Base-by-base conservation (phyloP, 1,140 invertebrate genomes). In the Linepithema humile region DNA sequence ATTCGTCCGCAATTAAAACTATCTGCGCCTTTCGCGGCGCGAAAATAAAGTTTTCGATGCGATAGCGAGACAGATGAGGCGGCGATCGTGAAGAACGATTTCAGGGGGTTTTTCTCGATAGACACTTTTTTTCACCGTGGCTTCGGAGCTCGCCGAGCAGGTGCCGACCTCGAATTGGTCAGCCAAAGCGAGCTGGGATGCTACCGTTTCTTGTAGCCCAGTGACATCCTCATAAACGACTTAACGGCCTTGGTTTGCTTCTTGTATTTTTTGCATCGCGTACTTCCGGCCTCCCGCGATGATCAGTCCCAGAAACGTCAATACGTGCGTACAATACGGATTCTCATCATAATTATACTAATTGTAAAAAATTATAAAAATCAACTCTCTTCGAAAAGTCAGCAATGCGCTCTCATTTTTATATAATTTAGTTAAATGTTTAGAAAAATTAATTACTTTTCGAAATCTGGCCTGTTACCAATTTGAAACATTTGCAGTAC, bases 181-280 rank as follows among this genome's bases (percentile, higher is more conserved):
- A 15, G 57, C 55, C 55, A n/a, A 60, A 5, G 40, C 45, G 7
- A 73, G 35, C 35, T 15, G 23, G 53, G 35, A 57, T 20, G 35
- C 72, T 75, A 60, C 12, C 50, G 50, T 73, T 73, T 73, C 55
- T 75, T 75, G 35, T 38, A 48, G 43, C 38, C 72, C 40, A 12
- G 26, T 23, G 38, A 75, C 57, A 60, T 75, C 55, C 17, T 74
- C 55, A 35, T 55, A 40, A 73, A 73, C 70, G 35, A 73, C 53
- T 57, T 73, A 73, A 57, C 32, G 32, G 69, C 32, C 48, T 72
- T 72, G 69, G 69, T 23, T 55, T 20, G 29, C 69, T 29, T 15
- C 69, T 35, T 35, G 12, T 55, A 23, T 72, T 23, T 72, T 38
- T 72, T 53, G 48, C 15, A n/a, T 3, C 20, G 26, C 7, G 4